Evolutionary conservation across 2,888 invertebrate species (phyloP).

Genomic region (Drosophila birchii): DNA sequence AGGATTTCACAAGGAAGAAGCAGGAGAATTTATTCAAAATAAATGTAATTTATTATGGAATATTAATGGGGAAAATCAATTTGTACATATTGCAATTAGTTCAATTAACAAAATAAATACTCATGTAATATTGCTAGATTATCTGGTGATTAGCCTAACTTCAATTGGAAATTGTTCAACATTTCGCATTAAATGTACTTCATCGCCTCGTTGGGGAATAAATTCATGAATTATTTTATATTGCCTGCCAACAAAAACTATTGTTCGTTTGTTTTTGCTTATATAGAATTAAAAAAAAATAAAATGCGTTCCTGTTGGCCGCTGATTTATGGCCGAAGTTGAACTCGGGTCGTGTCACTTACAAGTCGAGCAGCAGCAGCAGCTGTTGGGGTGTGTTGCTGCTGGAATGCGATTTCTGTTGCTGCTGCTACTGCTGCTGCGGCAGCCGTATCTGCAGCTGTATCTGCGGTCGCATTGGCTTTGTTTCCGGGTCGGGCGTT

Average conservation of each 20-base stretch:
- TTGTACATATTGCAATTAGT: neutral
- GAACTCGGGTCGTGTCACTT: constrained; percentile 37
- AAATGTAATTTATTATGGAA: neutral
- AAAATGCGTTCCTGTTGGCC: constrained; percentile 17
- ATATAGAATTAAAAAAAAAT: constrained; percentile 15
- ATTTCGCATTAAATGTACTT: constrained; percentile 3
- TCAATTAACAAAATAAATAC: neutral
- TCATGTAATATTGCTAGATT: neutral
- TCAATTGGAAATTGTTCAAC: neutral
- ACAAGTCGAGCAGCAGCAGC: constrained; percentile 36
- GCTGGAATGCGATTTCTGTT: constrained; percentile 16
- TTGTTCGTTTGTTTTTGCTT: constrained; percentile 26
- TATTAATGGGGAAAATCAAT: neutral
- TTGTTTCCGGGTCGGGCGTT: constrained; percentile 40
- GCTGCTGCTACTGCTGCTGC: constrained; percentile 3
- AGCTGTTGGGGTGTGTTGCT: constrained; percentile 23
- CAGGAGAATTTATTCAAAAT: neutral
- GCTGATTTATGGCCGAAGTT: constrained; percentile 35
- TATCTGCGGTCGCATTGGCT: constrained; percentile 37
- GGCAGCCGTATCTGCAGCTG: constrained; percentile 19
- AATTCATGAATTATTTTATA: constrained; percentile 22
- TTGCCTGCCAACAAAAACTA: constrained; percentile 3
- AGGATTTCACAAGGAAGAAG: neutral
- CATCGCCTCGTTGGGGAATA: neutral
- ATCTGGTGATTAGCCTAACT: neutral